phyloP scores from a whole-genome alignment of 2,113 vertebrate genomes.

The Muntiacus muntjak region DNA sequence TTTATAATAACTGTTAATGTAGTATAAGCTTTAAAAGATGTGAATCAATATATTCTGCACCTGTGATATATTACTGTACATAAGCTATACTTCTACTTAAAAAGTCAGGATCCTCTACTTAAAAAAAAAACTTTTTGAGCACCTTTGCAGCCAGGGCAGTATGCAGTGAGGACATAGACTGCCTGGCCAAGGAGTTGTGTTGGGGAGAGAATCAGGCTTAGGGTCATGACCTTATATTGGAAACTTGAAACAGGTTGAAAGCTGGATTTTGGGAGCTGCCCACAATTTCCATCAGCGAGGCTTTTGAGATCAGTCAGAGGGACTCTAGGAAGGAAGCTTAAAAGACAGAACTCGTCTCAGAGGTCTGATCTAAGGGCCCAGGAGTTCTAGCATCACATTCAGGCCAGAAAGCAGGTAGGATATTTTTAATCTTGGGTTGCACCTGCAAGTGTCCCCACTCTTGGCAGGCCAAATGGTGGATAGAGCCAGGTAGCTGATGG shows the following conservation, averaged over 20 bases:
- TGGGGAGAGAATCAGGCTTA: neutral
- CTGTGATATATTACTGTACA: neutral
- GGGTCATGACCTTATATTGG: neutral
- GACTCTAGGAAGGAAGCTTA: neutral
- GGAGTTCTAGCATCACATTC: neutral
- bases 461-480: neutral
- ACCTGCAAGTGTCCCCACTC: neutral
- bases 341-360: neutral
- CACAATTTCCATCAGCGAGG: neutral
- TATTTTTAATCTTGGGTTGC: neutral
- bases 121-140: neutral
- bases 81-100: neutral
- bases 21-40: neutral
- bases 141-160: neutral
- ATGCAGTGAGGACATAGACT: neutral
- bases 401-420: neutral
- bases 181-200: rapidly evolving
- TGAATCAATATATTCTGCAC: neutral
- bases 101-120: neutral
- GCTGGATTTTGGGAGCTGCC: neutral
- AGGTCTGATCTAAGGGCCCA: neutral
- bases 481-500: neutral
- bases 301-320: neutral
- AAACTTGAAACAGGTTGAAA: neutral
- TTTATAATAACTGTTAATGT: neutral